Evolutionary conservation across 2,113 vertebrate genomes (phyloP).

Genomic region (Aepyceros melampus): DNA sequence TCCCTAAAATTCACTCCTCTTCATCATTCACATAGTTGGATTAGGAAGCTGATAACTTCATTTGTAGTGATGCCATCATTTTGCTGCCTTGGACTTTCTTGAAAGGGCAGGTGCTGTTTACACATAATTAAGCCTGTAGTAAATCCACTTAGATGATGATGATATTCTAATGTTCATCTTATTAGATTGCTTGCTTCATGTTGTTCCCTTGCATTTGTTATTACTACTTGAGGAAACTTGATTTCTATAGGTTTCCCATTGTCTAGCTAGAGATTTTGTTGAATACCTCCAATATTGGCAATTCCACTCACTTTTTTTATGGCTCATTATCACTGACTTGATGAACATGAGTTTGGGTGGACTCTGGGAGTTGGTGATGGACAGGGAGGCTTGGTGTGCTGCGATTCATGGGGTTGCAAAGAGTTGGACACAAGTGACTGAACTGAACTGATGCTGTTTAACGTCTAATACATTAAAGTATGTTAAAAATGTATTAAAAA

Average conservation of each 20-base stretch:
- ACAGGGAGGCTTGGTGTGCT: too few relatives aligned
- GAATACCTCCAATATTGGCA: conserved; percentile 35
- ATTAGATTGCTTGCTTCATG: neutral
- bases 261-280: neutral
- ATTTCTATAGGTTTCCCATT: conserved; percentile 44
- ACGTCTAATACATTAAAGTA: conserved; percentile 1
- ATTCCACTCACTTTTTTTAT: conserved; percentile 13
- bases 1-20: neutral
- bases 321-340: neutral
- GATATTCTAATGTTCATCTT: neutral
- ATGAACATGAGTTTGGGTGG: too few relatives aligned
- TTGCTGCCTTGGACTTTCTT: neutral
- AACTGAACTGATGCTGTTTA: neutral
- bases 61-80: neutral
- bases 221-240: neutral
- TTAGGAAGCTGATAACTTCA: neutral
- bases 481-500: neutral
- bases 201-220: neutral
- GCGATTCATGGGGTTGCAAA: too few relatives aligned
- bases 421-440: too few relatives aligned
- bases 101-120: neutral
- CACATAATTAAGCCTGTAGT: neutral
- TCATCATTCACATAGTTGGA: neutral
- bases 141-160: neutral
- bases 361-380: too few relatives aligned